Base-by-base conservation (phyloP, 2,797 vertebrate species). In the Neomorphus geoffroyi region DNA sequence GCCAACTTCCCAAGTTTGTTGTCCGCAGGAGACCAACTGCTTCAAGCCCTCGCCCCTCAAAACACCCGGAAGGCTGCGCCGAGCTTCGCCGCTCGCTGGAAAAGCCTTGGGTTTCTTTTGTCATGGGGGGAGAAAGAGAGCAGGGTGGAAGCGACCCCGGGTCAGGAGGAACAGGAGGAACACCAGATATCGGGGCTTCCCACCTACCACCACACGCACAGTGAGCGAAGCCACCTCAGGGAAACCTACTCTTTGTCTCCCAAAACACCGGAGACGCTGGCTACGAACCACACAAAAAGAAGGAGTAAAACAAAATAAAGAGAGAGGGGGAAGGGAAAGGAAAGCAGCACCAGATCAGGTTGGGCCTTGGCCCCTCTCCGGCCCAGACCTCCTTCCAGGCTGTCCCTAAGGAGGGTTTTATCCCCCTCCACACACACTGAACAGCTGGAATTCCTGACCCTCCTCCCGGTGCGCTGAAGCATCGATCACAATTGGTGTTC, bases 181-280 rank as follows among this genome's bases (percentile, higher is more conserved):
- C 37, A 93, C 60, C 94, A 89, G 79, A 82, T 88, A 96, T 92
- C n/a, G 43, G 95, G 92, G 94, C 82, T 96, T 97, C 80, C 94
- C 65, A 95, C 96, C 95, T 96, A 94, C 92, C 90, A 80, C 92
- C 48, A 54, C 96, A 91, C 94, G 96, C 97, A 91, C 39, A 53
- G 82, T 73, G 2, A 69, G 56, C 56, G 35, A 92, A 97, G 90
- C 60, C 94, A 86, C 92, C 92, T 90, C 41, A 83, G 88, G 17
- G 93, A 93, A 94, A 91, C 91, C 96, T 97, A 97, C 91, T 97
- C 97, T 98, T 98, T 98, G 97, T 98, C 97, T 97, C 96, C 80
- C 80, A 94, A 98, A 97, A 97, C 33, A 91, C 93, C 91, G 91
- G 95, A 94, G 95, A 96, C 89, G 89, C 92, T 77, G 88, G 95